Conservation (phyloP, 2,113 vertebrate species). For the Lepisosteus osseus region DNA sequence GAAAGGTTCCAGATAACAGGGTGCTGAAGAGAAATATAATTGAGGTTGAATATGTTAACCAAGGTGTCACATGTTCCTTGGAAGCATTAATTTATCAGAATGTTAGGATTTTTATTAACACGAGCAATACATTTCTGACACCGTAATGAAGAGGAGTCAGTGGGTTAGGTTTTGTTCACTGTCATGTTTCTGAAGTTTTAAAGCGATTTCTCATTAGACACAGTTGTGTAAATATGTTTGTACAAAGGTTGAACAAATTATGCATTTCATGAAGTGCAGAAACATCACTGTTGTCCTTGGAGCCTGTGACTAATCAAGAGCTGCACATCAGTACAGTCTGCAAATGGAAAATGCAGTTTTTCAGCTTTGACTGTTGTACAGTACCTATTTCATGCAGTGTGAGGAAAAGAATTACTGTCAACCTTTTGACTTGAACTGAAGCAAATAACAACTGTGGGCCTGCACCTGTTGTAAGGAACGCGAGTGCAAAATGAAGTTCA, state of each 20-base stretch:
- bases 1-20: conserved; percentile 98
- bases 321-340: conserved; percentile 45
- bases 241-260: conserved; percentile 75
- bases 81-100: conserved; percentile 94
- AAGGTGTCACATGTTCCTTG: conserved; percentile 94
- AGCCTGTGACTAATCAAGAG: conserved; percentile 57
- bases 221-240: conserved; percentile 87
- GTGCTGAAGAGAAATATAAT: conserved; percentile 99
- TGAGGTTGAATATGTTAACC: conserved; percentile 99
- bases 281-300: conserved; percentile 63
- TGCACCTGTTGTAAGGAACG: not conserved
- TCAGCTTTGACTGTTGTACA: not conserved
- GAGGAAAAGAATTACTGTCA: not conserved
- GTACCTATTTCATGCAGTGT: not conserved
- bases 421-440: not conserved
- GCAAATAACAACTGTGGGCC: no score
- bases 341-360: conserved; percentile 6
- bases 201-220: conserved; percentile 78
- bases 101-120: conserved; percentile 95
- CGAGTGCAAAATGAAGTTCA: no score
- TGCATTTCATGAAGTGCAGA: conserved; percentile 70
- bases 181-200: conserved; percentile 81
- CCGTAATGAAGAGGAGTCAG: conserved; percentile 82
- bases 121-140: conserved; percentile 77
- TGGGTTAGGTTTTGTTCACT: conserved; percentile 79